These are phyloP conservation scores for Ptychodera flava DNA, from an alignment of 35 echinoderm and acorn worm genomes.

Conservation along the genomic window DNA sequence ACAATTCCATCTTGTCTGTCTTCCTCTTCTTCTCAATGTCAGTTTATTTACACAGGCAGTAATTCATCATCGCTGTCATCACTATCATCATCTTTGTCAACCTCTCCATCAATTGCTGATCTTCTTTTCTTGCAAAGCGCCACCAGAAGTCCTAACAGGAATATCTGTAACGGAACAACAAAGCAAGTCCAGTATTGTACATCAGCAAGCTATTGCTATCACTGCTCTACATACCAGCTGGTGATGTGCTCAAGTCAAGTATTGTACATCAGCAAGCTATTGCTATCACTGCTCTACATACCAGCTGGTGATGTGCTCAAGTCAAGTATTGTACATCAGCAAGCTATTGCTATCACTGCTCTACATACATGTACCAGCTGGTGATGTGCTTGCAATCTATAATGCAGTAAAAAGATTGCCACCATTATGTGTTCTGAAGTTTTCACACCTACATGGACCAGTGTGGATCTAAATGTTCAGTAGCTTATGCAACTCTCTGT, in stretches of 20 bases:
- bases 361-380: no score
- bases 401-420: no score
- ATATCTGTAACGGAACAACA: constrained; percentile 36
- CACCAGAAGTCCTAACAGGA: constrained; percentile 55
- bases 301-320: neutral
- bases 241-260: neutral
- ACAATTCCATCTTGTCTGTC: no score
- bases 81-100: constrained; percentile 58
- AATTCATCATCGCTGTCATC: constrained; percentile 88
- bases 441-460: no score
- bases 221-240: neutral
- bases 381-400: no score
- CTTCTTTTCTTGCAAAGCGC: constrained; percentile 32
- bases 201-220: neutral
- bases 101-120: constrained; percentile 66
- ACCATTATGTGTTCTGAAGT: no score
- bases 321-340: neutral
- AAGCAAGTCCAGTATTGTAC: neutral
- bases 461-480: no score
- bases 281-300: neutral
- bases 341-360: no score
- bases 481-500: no score
- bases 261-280: neutral
- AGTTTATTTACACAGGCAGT: constrained; percentile 8
- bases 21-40: no score